These are phyloP conservation scores for Enoplosus armatus DNA, from an alignment of 2,797 vertebrate species.

Conservation along the genomic window DNA sequence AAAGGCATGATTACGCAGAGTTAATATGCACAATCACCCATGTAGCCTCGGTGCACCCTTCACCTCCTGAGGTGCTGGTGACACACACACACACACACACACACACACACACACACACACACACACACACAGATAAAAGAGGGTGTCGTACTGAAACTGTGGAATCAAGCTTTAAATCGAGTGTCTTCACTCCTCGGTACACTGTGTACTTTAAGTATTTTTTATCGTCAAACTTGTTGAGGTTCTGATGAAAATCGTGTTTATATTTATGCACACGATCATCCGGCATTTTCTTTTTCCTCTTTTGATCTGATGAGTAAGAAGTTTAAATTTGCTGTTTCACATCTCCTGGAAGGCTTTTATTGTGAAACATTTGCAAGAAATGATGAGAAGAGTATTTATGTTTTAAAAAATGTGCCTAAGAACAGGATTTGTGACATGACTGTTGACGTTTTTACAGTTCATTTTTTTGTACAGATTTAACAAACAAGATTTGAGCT, in stretches of 20 bases:
- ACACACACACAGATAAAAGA: not conserved
- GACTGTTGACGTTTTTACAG: not conserved
- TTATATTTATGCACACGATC: not conserved
- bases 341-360: no score
- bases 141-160: not conserved
- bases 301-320: not conserved
- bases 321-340: not conserved
- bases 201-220: not conserved
- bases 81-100: not conserved
- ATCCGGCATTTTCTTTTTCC: no score
- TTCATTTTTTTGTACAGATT: not conserved
- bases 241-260: no score
- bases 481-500: not conserved
- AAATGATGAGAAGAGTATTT: no score
- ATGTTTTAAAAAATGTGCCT: not conserved
- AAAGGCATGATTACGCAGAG: slow-evolving; percentile 29
- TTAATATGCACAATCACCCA: slow-evolving; percentile 37
- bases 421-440: not conserved
- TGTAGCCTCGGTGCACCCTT: slow-evolving; percentile 23
- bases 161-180: not conserved
- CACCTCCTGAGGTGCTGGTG: not conserved
- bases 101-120: not conserved
- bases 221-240: no score
- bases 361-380: no score
- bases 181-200: not conserved